Percentiles rank a stretch among this genome's conserved stretches.
These are phyloP conservation scores for Calephelis nemesis DNA, from an alignment of 1,140 invertebrate genomes.

Conservation along the genomic window DNA sequence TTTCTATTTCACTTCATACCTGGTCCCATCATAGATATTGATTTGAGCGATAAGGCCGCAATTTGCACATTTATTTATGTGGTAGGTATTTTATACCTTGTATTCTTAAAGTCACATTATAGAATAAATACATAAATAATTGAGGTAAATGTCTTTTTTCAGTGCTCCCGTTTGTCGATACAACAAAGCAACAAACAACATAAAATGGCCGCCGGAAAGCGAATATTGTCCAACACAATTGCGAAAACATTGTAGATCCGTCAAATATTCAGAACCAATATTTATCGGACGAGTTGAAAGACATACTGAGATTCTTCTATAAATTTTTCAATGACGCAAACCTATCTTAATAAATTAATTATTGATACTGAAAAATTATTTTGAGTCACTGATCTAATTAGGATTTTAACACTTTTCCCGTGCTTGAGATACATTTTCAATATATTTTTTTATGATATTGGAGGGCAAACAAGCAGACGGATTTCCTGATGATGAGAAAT, in stretches of 20 bases:
- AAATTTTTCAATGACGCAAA: background rate
- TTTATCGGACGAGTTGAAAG: background rate
- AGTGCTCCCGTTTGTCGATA: conserved; percentile 1
- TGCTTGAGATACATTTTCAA: too few relatives aligned
- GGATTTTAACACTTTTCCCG: too few relatives aligned
- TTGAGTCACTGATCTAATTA: background rate
- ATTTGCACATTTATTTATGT: too few relatives aligned
- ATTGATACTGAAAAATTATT: background rate
- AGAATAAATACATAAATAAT: too few relatives aligned
- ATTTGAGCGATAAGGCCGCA: too few relatives aligned
- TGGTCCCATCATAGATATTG: too few relatives aligned
- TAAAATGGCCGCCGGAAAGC: background rate
- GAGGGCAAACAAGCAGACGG: too few relatives aligned
- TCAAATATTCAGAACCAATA: background rate
- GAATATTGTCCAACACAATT: background rate
- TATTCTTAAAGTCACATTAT: too few relatives aligned
- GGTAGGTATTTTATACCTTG: too few relatives aligned
- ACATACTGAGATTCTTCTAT: background rate
- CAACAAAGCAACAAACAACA: background rate
- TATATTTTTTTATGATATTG: too few relatives aligned
- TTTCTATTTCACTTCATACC: too few relatives aligned
- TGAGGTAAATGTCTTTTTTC: background rate
- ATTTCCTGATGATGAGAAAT: too few relatives aligned
- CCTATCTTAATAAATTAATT: background rate
- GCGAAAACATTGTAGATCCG: background rate